Evolutionary conservation across 2,797 vertebrate genomes (phyloP).

Genomic region (Poeciliopsis paucimaculata): DNA sequence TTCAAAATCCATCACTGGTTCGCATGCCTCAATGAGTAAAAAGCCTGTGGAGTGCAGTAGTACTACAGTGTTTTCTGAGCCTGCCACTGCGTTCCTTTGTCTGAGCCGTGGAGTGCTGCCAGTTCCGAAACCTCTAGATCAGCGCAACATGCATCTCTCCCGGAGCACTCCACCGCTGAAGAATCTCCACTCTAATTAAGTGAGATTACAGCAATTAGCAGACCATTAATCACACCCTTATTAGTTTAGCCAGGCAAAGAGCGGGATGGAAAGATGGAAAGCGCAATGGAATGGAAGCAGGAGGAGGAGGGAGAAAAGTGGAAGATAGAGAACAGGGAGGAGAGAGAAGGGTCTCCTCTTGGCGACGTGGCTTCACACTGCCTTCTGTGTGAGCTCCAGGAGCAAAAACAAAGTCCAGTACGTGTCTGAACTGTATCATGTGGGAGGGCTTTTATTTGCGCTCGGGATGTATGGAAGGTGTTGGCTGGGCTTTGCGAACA

Average conservation of each 20-base stretch:
- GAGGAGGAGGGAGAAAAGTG: slow-evolving; percentile 27
- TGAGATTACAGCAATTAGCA: slow-evolving; percentile 84
- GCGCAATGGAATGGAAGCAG: slow-evolving; percentile 45
- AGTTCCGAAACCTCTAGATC: slow-evolving; percentile 62
- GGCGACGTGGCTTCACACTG: slow-evolving; percentile 56
- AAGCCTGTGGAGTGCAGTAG: slow-evolving; percentile 16
- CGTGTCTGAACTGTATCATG: slow-evolving; percentile 19
- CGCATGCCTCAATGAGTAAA: slow-evolving; percentile 11
- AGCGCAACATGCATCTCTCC: slow-evolving; percentile 63
- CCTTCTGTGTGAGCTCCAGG: slow-evolving; percentile 52
- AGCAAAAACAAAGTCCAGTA: slow-evolving; percentile 59
- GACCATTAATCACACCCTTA: slow-evolving; percentile 83
- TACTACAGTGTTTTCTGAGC: slow-evolving; percentile 20
- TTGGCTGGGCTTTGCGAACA: slow-evolving; percentile 10
- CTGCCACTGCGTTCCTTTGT: slow-evolving; percentile 25
- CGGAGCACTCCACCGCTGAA: slow-evolving; percentile 69
- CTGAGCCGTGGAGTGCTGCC: slow-evolving; percentile 42
- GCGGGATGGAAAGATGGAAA: slow-evolving; percentile 49
- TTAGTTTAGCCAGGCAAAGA: slow-evolving; percentile 79
- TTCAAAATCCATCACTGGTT: slow-evolving; percentile 8
- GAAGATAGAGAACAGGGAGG: slow-evolving; percentile 13
- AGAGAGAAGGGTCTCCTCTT: slow-evolving; percentile 51
- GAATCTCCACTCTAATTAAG: slow-evolving; percentile 81
- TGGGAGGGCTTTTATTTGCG: slow-evolving; percentile 17
- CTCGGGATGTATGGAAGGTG: slow-evolving; percentile 13